These are phyloP conservation scores for Gibbula magus DNA, from an alignment of 2,888 invertebrate genomes.

Conservation along the genomic window DNA sequence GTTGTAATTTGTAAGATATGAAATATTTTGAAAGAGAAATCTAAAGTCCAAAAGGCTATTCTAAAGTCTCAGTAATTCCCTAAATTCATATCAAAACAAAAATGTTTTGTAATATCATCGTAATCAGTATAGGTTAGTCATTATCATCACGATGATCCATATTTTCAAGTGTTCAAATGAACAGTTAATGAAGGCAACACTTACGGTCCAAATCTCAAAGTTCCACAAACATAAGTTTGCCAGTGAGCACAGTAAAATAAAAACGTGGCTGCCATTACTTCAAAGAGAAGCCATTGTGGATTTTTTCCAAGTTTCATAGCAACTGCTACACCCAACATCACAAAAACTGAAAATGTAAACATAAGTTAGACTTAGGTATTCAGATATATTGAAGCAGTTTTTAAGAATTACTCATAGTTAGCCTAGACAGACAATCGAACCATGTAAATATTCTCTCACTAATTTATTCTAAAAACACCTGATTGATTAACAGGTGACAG, in stretches of 20 bases:
- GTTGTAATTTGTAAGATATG: too few species aligned
- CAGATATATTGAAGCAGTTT: not conserved
- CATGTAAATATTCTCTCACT: too few species aligned
- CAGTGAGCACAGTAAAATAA: conserved; percentile 99
- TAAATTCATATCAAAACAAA: too few species aligned
- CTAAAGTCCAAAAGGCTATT: too few species aligned
- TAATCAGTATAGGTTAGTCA: too few species aligned
- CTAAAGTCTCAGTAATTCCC: too few species aligned
- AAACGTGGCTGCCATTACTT: conserved; percentile 95
- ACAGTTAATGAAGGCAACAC: conserved; percentile 36
- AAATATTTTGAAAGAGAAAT: too few species aligned
- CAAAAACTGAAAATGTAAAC: conserved; percentile 84
- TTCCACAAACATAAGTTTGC: conserved; percentile 98
- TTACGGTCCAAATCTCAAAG: conserved; percentile 76
- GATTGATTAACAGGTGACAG: too few species aligned
- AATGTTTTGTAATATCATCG: too few species aligned
- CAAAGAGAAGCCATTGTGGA: conserved; percentile 95
- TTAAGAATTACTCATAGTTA: not conserved
- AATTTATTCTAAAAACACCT: too few species aligned
- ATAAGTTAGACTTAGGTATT: not conserved
- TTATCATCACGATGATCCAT: not conserved
- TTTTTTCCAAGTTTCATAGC: conserved; percentile 93
- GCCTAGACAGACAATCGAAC: too few species aligned
- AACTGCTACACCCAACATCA: conserved; percentile 95
- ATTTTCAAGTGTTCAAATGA: too few species aligned